Conservation (phyloP, 2,113 vertebrate species). For the Eleginops maclovinus region DNA sequence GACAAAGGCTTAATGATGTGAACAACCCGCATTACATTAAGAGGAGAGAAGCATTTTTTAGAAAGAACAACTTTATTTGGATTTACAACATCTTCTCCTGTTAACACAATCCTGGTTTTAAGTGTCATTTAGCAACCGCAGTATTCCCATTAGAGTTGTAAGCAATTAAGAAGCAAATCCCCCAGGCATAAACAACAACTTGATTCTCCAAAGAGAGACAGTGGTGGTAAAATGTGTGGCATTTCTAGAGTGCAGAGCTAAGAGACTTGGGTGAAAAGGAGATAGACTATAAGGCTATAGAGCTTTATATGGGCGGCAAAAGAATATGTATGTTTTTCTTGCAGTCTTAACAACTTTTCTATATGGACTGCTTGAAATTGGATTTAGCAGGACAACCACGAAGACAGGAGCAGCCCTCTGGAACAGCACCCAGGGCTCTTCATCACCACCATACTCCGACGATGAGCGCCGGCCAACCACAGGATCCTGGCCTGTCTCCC, state of each 20-base stretch:
- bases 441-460: slow-evolving; percentile 54
- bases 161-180: slow-evolving; percentile 57
- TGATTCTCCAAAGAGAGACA: slow-evolving; percentile 4
- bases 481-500: slow-evolving; percentile 77
- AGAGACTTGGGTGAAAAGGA: slow-evolving; percentile 4
- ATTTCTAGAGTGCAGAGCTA: slow-evolving; percentile 7
- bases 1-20: slow-evolving; percentile 18
- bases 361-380: not conserved
- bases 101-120: slow-evolving; percentile 39
- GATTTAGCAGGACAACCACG: slow-evolving; percentile 9
- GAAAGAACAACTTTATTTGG: not conserved
- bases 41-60: slow-evolving; percentile 19
- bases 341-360: not conserved
- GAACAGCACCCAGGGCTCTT: slow-evolving; percentile 58
- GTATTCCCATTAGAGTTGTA: slow-evolving; percentile 53
- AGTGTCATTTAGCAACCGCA: slow-evolving; percentile 52
- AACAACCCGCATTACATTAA: slow-evolving; percentile 12
- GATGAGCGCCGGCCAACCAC: slow-evolving; percentile 65
- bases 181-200: slow-evolving; percentile 60
- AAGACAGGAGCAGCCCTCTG: slow-evolving; percentile 47
- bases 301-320: not conserved
- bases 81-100: slow-evolving; percentile 23
- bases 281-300: not conserved
- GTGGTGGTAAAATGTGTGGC: slow-evolving; percentile 13
- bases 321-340: not conserved